Base-by-base conservation (phyloP, 2,888 invertebrate species). In the Hecatera dysodea region DNA sequence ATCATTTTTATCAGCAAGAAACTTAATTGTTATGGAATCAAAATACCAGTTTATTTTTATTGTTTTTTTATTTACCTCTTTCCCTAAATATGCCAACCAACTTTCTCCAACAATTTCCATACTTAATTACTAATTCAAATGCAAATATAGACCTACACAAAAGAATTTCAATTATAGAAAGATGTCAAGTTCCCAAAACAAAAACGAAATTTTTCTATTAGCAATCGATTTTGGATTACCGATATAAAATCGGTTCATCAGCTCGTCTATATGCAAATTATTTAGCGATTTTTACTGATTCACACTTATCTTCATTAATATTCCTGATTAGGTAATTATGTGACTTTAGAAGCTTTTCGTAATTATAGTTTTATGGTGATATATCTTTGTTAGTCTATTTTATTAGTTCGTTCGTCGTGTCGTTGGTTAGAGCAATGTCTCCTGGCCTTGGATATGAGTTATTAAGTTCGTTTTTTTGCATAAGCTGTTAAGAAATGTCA, bases 331-430 rank as follows among this genome's bases (percentile, higher is more conserved):
- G 67, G 48, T 72, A 61, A 68, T 70, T 67, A 72, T 68, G 53
- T 27, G 55, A 46, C 66, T 76, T 52, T 75, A 62, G 36, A 67
- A 60, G 68, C 52, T 74, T 74, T 72, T 44, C 56, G 75, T 77
- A 67, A 76, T 73, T 69, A 78, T 53, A 75, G 81, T 74, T 84
- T 81, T 82, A 84, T 67, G 55, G 84, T 81, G 81, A 78, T 82
- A 76, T 82, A 84, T 80, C 80, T 75, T 72, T 81, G 74, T 74
- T 77, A 78, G 76, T 76, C 44, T 74, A 55, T 56, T 81, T 81
- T 81, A 79, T 82, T 79, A 50, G 71, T 80, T 79, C 73, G 79
- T 79, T 81, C 74, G 62, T 73, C 50, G 36, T 71, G 75, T 67
- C 64, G 8, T 70, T 53, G 36, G 39, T 63, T 71, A 74, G 75